Conservation (phyloP, 2,113 vertebrate species). For the Ciconia boyciana region DNA sequence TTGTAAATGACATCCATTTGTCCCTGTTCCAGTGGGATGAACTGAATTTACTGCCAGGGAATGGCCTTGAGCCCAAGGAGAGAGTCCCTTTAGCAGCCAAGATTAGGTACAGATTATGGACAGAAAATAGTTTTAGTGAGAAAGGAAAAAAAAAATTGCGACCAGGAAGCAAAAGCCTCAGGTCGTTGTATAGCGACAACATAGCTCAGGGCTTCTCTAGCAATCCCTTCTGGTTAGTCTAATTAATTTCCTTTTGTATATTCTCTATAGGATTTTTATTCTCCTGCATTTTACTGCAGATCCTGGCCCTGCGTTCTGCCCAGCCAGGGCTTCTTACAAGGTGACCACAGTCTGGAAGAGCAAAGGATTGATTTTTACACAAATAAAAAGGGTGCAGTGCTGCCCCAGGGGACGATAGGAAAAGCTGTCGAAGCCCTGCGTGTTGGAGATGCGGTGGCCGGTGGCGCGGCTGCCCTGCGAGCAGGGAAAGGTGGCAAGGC, state of each 20-base stretch:
- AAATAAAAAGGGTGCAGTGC: neutral
- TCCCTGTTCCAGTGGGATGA: neutral
- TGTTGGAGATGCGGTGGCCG: accelerated
- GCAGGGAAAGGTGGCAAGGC: neutral
- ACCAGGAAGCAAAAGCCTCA: neutral
- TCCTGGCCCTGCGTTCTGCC: neutral
- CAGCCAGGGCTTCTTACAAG: neutral
- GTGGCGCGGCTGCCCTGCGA: neutral
- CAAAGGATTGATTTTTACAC: neutral
- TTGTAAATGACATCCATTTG: neutral
- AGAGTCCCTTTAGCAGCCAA: neutral
- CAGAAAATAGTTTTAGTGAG: neutral
- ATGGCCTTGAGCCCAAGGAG: neutral
- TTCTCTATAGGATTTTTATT: neutral
- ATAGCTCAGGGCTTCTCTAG: neutral
- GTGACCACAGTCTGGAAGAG: neutral
- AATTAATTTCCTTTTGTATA: neutral
- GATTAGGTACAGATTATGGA: neutral
- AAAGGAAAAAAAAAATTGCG: neutral
- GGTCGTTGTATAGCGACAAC: neutral
- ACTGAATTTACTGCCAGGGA: neutral
- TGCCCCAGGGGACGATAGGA: neutral
- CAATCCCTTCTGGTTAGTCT: neutral
- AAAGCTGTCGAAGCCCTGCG: neutral
- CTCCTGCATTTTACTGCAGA: neutral